Evolutionary conservation across 2,113 vertebrate species (phyloP), one percentile per base, ranked within the genome.

Genomic region (Machaerirhynchus nigripectus): DNA sequence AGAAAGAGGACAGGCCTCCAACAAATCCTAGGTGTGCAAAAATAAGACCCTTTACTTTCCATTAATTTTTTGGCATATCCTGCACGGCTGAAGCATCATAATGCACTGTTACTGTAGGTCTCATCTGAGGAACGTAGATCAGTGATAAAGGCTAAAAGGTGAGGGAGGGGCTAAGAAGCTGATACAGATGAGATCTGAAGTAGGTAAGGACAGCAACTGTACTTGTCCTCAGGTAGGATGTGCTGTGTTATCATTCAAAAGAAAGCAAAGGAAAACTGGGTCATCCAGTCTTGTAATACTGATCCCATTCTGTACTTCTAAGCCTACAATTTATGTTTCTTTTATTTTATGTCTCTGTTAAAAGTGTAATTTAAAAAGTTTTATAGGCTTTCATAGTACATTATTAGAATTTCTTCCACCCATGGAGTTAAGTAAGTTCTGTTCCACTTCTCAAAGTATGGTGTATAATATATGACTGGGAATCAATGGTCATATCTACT

Each of bases 401-500:
- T 44, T 7, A 70, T 74, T 90, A 81, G 61, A 84, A 67, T 84
- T 90, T 61, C 27, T 55, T 15, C 28, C 19, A 40, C 33, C 2
- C 1, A 3, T 7, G 1, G 56, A 65, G 52, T 65, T 69, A 75
- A 91, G 49, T 64, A 74, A 81, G 35, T 90, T 82, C 64, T 84
- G 18, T 69, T 90, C 26, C 9, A 28, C 15, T 84, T 91, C 39
- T 69, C 18, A 52, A 68, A 94, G 13, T 20, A 24, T 24, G 20
- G 27, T 90, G 42, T 88, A 44, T 77, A 90, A 94, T 74, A 77
- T 86, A 85, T 75, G 71, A 84, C 85, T 81, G 55, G n/a, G 60
- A 93, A 96, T 96, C 92, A 84, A 96, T 92, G 69, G 35, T 47
- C 64, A 5, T 90, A 92, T 86, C 90, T 93, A 86, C 64, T 94